A percentile compares a stretch with the other conserved stretches of the same genome.
phyloP scores from a whole-genome alignment of 1,140 invertebrate genomes.

The Drosophila oshimai region DNA sequence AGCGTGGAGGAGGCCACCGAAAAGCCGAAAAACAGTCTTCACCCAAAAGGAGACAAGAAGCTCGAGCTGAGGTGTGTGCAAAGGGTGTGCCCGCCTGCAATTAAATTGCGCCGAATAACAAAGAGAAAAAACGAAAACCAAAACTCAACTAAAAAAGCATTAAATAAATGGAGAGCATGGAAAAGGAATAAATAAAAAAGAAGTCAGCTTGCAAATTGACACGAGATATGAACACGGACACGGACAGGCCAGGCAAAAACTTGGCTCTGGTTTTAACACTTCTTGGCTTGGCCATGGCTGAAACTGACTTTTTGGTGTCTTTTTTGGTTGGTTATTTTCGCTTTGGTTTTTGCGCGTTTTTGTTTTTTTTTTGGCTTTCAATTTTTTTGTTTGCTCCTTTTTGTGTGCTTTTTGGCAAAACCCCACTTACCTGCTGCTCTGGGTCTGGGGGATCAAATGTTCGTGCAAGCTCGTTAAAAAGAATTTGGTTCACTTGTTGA shows the following conservation, averaged over 20 bases:
- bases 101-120: constrained; percentile 62
- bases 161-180: constrained; percentile 57
- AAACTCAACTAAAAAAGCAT: constrained; percentile 68
- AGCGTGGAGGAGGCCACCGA: constrained; percentile 46
- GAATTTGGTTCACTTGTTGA: constrained; percentile 80
- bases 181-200: constrained; percentile 43
- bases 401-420: constrained; percentile 37
- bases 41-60: constrained; percentile 19
- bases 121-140: constrained; percentile 41
- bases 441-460: constrained; percentile 66
- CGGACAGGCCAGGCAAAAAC: constrained; percentile 51
- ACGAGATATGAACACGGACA: constrained; percentile 78
- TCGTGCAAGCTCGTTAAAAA: constrained; percentile 80
- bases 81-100: constrained; percentile 69
- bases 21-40: constrained; percentile 14
- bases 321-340: constrained; percentile 12
- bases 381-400: constrained; percentile 16
- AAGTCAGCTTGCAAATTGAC: constrained; percentile 77
- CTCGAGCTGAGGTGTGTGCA: constrained; percentile 48
- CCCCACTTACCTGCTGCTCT: constrained; percentile 42
- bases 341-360: not conserved
- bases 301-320: constrained; percentile 28
- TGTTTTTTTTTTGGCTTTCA: constrained; percentile 12
- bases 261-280: constrained; percentile 77
- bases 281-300: constrained; percentile 59